Conservation (phyloP, 2,888 invertebrate genomes). For the Macrosiphum euphorbiae region DNA sequence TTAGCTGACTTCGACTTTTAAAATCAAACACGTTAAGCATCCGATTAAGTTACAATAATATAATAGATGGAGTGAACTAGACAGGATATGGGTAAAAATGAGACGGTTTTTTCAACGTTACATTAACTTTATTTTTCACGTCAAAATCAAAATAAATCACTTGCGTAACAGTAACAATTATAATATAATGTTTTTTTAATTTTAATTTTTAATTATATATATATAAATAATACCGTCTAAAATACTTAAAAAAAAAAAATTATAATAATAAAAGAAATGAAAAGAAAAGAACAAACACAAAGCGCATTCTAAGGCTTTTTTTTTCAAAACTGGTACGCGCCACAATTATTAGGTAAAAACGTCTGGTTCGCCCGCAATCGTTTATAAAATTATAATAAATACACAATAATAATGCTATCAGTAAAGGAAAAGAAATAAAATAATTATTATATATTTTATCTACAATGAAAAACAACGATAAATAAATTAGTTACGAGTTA, state of each 20-base stretch:
- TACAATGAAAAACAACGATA: conserved; percentile 55
- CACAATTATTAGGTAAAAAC: conserved; percentile 44
- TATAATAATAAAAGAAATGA: conserved; percentile 41
- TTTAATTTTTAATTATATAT: conserved; percentile 13
- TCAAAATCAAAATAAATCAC: conserved; percentile 62
- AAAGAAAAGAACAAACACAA: conserved; percentile 55
- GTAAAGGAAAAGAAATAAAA: conserved; percentile 48
- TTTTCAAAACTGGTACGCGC: conserved; percentile 31
- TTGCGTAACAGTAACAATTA: conserved; percentile 64
- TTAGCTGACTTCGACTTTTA: no score
- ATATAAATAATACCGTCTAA: conserved; percentile 63
- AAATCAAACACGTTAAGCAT: background rate
- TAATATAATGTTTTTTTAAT: conserved; percentile 49
- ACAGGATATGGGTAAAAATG: background rate
- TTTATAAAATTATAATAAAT: conserved; percentile 59
- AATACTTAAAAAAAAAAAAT: conserved; percentile 45
- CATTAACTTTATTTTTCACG: conserved; percentile 59
- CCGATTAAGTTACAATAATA: background rate
- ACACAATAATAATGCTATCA: conserved; percentile 32
- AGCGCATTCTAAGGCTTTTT: conserved; percentile 49
- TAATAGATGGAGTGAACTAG: background rate
- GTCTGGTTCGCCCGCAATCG: conserved; percentile 23
- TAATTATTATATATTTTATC: conserved; percentile 51
- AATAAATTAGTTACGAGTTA: conserved; percentile 50
- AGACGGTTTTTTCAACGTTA: conserved; percentile 38